Evolutionary conservation across 2,113 vertebrate genomes (phyloP).

Genomic region (Antigone vipio): DNA sequence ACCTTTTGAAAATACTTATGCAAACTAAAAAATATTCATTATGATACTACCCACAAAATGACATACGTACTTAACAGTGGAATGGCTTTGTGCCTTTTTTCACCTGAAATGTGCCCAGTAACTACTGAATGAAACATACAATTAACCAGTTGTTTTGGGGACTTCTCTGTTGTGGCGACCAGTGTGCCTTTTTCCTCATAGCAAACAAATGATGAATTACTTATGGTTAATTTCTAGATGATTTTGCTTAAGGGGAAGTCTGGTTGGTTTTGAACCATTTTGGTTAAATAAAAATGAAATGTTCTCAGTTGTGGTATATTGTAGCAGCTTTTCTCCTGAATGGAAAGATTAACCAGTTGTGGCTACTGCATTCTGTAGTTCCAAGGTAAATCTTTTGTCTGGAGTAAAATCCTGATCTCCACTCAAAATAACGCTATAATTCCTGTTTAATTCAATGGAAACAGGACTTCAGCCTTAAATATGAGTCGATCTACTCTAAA

Average conservation of each 20-base stretch:
- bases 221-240: not conserved
- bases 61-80: not conserved
- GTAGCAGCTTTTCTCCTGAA: not conserved
- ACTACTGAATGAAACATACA: not conserved
- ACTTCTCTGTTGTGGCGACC: not conserved
- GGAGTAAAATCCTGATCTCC: not conserved
- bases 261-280: not conserved
- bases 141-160: not conserved
- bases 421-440: not conserved
- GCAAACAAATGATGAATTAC: not conserved
- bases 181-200: not conserved
- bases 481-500: not conserved
- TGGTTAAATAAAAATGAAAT: not conserved
- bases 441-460: not conserved
- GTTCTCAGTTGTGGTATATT: not conserved
- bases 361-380: not conserved
- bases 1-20: not conserved
- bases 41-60: not conserved
- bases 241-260: not conserved
- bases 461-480: not conserved
- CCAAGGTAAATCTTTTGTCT: not conserved
- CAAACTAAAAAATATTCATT: not conserved
- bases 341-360: not conserved
- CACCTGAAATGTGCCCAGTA: not conserved
- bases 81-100: conserved; percentile 1